These are phyloP conservation scores for Keiferia lycopersicella DNA, from an alignment of 2,888 invertebrate genomes.

Conservation along the genomic window DNA sequence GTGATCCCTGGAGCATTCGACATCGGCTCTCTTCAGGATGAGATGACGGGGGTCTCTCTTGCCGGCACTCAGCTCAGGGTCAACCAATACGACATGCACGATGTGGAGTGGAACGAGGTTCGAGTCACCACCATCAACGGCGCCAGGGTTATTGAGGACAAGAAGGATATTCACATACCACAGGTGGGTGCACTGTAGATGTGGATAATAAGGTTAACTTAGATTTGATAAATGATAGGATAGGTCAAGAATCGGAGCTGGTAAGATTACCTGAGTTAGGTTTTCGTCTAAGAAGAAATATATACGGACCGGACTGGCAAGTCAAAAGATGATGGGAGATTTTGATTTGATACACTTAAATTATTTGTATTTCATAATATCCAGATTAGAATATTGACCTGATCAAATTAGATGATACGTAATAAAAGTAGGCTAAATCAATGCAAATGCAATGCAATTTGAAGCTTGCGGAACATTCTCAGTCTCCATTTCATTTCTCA, in stretches of 20 bases:
- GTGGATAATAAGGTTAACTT: not conserved
- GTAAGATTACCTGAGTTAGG: no score
- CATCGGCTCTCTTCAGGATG: conserved; percentile 89
- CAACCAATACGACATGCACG: conserved; percentile 93
- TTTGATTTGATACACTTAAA: no score
- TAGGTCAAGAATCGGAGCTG: no score
- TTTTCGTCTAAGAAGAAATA: no score
- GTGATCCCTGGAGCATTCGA: conserved; percentile 93
- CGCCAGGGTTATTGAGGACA: conserved; percentile 89
- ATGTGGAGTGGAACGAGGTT: conserved; percentile 93
- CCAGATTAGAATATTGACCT: not conserved
- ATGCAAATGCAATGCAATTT: not conserved
- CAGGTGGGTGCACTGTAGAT: conserved; percentile 80
- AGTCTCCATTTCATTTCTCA: conserved; percentile 11
- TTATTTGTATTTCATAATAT: not conserved
- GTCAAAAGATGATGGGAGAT: no score
- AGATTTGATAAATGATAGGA: no score
- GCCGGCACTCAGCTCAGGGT: conserved; percentile 93
- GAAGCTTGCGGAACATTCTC: not conserved
- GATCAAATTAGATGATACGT: not conserved
- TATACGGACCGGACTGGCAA: no score
- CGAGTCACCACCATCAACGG: conserved; percentile 93
- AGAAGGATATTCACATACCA: conserved; percentile 90
- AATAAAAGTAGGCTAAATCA: not conserved
- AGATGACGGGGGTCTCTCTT: conserved; percentile 94